Conservation (phyloP, 2,888 invertebrate genomes). For the Limnephilus rhombicus region DNA sequence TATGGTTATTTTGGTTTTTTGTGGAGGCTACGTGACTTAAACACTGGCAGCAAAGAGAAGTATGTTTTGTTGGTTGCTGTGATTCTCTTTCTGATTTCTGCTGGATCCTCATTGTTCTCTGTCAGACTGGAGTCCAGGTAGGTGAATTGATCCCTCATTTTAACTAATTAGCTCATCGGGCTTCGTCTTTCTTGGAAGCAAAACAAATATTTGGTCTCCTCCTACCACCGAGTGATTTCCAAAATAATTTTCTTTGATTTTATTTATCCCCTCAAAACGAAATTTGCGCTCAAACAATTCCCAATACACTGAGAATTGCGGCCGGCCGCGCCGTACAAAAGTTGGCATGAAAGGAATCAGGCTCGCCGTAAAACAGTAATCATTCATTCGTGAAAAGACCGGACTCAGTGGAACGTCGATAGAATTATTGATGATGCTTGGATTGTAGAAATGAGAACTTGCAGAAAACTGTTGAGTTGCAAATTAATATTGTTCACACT, state of each 20-base stretch:
- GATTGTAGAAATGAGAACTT: neutral
- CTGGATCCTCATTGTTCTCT: too few species aligned
- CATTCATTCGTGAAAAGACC: constrained; percentile 57
- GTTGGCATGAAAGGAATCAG: neutral
- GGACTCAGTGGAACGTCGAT: constrained; percentile 38
- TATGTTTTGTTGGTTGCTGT: too few species aligned
- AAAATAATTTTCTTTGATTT: neutral
- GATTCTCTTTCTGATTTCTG: too few species aligned
- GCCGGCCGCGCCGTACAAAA: neutral
- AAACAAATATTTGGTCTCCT: neutral
- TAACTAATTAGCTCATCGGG: neutral
- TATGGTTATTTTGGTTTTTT: too few species aligned
- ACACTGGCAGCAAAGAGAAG: too few species aligned
- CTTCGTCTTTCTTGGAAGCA: neutral
- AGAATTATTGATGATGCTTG: constrained; percentile 56
- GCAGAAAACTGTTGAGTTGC: constrained; percentile 11
- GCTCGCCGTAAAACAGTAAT: constrained; percentile 19
- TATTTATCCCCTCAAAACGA: neutral
- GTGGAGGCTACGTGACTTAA: too few species aligned
- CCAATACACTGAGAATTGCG: neutral
- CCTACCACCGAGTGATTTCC: neutral
- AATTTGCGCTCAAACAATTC: neutral
- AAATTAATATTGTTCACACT: neutral
- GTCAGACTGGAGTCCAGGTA: too few species aligned
- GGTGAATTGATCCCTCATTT: too few species aligned